Evolutionary conservation across 2,797 vertebrate genomes (phyloP), one percentile per base, ranked within the genome.

Genomic region (Scomberomorus guttatus): DNA sequence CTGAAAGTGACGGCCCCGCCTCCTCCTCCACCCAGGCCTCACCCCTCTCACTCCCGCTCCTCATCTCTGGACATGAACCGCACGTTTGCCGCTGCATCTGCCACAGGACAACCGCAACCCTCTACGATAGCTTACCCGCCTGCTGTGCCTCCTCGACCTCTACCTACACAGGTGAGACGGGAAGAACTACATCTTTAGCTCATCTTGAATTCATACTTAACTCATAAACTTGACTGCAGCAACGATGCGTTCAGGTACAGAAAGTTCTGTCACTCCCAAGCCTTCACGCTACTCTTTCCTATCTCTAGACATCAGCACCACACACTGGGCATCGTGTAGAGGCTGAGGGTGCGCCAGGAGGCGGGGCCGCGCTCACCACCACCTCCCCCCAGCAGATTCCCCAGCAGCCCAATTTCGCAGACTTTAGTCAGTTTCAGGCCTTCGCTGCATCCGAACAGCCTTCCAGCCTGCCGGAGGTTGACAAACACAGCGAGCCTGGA

Each of bases 331-430:
- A 96, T 75, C 94, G 97, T 18, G 93, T 91, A 54, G 98, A 99
- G 79, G 92, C 95, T 1, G 98, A 99, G 51, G 93, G 93, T 0
- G 81, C 72, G 4, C 83, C 95, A 89, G 85, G 93, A 92, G 89
- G 91, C 67, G 90, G 82, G 0, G 77, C 85, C 0, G 84, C 22
- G 10, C 92, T 93, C 78, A 75, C 95, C 63, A 96, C 96, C 94
- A 99, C 98, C 83, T 99, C 98, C 72, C 97, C 98, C 22, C 98
- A 98, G 48, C 98, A 98, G 95, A 98, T 99, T 77, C 98, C 98
- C 79, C 97, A 99, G 72, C 98, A 99, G 94, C 98, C 98, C 89
- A 99, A 99, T 90, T 99, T 99, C 79, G 98, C 98, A 14, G 98
- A 99, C 93, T 99, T 99, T 90, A 99, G 98, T 90, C 98, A 99